Base-by-base conservation (phyloP, 2,113 vertebrate genomes). In the Antennarius striatus region DNA sequence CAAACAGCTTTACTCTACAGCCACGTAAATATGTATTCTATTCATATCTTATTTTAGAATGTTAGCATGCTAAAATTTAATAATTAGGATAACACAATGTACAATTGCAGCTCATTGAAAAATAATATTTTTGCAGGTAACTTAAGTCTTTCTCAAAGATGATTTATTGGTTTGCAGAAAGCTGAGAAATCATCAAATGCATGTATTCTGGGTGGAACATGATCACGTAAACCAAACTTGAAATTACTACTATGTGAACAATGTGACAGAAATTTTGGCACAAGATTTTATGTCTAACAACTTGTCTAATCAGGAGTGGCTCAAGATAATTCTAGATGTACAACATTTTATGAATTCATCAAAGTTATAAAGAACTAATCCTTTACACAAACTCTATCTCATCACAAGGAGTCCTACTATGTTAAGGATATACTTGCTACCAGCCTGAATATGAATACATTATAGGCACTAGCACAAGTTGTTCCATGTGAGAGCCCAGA, bases 401-500 rank as follows among this genome's bases (percentile, higher is more conserved):
- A 77, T 63, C 45, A 70, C 3, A 0, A 2, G 71, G 65, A 30
- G 39, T 60, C 57, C 63, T 46, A 62, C 73, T 85, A 59, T 64
- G 30, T 48, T 51, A 2, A 57, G 57, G 48, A 69, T 62, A 46
- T 62, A 65, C 66, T 76, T 42, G 60, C 52, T 63, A 66, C 56
- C 43, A 75, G 63, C 53, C 42, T 72, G 55, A 72, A 67, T 48
- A 73, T 8, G 4, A 28, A 32, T 36, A 83, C 63, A 46, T 68
- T 46, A 52, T 53, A 58, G 42, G 42, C 57, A 36, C 0, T 40
- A 36, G 45, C 61, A 48, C 13, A 40, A 63, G 64, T 72, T 68
- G 68, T 83, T 77, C 65, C 73, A 75, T 68, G 53, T 79, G 53
- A 81, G 22, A 40, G 48, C 60, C 52, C 55, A 69, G 53, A 46